phyloP scores from a whole-genome alignment of 2,113 vertebrate species.

The Micromys minutus region DNA sequence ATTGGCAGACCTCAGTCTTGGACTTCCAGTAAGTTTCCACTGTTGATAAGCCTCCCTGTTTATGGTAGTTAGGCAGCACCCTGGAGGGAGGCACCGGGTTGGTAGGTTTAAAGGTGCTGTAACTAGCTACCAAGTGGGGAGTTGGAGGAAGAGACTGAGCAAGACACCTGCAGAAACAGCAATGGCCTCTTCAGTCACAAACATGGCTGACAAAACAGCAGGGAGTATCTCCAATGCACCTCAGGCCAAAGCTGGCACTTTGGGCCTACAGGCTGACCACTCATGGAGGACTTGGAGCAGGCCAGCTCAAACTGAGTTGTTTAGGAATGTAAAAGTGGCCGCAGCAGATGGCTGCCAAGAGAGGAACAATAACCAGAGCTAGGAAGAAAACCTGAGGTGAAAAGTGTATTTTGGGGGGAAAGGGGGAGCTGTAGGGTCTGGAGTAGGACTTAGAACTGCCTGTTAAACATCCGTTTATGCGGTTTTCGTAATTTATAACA shows the following conservation, averaged over 20 bases:
- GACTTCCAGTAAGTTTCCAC: background rate
- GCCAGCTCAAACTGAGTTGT: background rate
- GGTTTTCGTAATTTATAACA: background rate
- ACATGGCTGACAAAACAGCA: background rate
- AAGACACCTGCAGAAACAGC: background rate
- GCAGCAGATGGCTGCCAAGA: background rate
- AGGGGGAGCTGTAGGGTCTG: rapidly evolving
- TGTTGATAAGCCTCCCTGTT: background rate
- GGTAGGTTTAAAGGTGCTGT: background rate
- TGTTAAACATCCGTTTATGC: background rate
- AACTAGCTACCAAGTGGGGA: background rate
- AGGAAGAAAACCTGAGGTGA: background rate
- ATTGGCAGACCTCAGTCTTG: background rate
- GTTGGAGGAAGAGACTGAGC: rapidly evolving
- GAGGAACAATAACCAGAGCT: background rate
- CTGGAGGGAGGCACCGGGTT: background rate
- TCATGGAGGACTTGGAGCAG: background rate
- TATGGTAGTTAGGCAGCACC: background rate
- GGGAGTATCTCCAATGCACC: rapidly evolving
- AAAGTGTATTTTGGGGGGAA: no score
- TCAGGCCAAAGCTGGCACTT: background rate
- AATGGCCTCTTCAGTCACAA: no score
- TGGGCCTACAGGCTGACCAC: rapidly evolving
- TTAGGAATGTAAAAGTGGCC: background rate
- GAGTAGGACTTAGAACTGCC: background rate